These are phyloP conservation scores for Dendrolimus punctatus DNA, from an alignment of 1,140 invertebrate genomes.

Conservation along the genomic window DNA sequence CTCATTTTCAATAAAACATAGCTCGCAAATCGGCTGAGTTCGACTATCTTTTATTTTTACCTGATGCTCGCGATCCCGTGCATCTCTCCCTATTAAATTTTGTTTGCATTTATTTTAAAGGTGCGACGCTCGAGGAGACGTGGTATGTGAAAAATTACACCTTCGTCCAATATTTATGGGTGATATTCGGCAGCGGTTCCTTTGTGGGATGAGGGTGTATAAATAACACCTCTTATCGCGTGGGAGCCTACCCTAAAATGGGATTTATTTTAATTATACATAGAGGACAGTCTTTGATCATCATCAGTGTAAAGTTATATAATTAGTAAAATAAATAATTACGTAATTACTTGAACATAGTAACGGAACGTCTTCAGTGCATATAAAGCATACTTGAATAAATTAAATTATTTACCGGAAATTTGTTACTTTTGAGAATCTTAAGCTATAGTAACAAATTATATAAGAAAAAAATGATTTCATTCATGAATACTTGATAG, in stretches of 20 bases:
- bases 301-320: not conserved
- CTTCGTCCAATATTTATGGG: slow-evolving; percentile 71
- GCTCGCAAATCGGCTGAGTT: slow-evolving; percentile 41
- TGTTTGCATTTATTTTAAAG: slow-evolving; percentile 72
- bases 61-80: slow-evolving; percentile 63
- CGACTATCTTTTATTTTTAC: slow-evolving; percentile 66
- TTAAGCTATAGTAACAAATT: no score
- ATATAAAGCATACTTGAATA: no score
- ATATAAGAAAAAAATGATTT: no score
- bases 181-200: slow-evolving; percentile 71
- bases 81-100: slow-evolving; percentile 72
- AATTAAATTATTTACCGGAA: no score
- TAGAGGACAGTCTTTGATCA: slow-evolving; percentile 20
- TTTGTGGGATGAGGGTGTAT: slow-evolving; percentile 68
- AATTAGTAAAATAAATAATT: no score
- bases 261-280: slow-evolving; percentile 71
- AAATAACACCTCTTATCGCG: slow-evolving; percentile 71
- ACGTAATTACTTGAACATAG: no score
- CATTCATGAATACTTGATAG: no score
- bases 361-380: no score
- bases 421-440: no score
- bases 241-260: slow-evolving; percentile 68
- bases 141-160: slow-evolving; percentile 72
- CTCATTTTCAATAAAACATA: slow-evolving; percentile 42
- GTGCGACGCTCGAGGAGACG: slow-evolving; percentile 63